A percentile compares a stretch with the other conserved stretches of the same genome.
Conservation (phyloP, 1,140 invertebrate species). For the Pissodes strobi region DNA sequence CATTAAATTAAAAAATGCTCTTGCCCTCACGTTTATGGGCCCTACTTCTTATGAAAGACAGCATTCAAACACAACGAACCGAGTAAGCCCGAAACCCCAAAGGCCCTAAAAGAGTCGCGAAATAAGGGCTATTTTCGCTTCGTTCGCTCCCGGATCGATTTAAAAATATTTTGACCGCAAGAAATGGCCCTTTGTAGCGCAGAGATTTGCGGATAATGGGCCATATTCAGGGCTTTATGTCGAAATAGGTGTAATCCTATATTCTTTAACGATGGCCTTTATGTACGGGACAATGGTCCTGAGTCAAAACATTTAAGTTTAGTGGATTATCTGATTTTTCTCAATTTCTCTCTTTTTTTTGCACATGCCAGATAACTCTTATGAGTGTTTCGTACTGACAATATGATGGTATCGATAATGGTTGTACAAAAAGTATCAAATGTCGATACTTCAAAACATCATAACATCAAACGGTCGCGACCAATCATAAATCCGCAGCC, state of each 20-base stretch:
- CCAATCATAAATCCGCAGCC: too few species aligned
- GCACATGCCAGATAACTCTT: too few species aligned
- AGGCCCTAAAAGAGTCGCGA: slow-evolving; percentile 2
- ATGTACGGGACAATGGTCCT: slow-evolving; percentile 34
- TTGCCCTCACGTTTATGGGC: slow-evolving; percentile 3
- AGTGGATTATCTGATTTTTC: slow-evolving; percentile 36
- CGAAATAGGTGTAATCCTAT: slow-evolving; percentile 50
- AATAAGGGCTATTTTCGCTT: slow-evolving; percentile 27
- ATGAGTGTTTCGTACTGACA: too few species aligned
- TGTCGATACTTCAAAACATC: too few species aligned
- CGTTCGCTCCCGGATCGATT: slow-evolving; percentile 42
- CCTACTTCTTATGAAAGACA: slow-evolving; percentile 20
- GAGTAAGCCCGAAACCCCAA: slow-evolving; percentile 13
- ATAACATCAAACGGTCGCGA: too few species aligned
- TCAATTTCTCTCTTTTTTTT: too few species aligned
- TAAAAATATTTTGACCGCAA: slow-evolving; percentile 52
- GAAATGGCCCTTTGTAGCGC: slow-evolving; percentile 40
- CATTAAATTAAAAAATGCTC: slow-evolving; percentile 21
- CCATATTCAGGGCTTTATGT: slow-evolving; percentile 49
- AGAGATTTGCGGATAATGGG: slow-evolving; percentile 48
- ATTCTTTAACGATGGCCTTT: slow-evolving; percentile 44
- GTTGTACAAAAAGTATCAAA: too few species aligned
- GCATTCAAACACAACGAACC: slow-evolving; percentile 44
- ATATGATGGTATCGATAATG: too few species aligned
- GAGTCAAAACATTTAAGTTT: slow-evolving; percentile 48